phyloP scores from a whole-genome alignment of 2,888 invertebrate genomes.

The Noctua janthe region DNA sequence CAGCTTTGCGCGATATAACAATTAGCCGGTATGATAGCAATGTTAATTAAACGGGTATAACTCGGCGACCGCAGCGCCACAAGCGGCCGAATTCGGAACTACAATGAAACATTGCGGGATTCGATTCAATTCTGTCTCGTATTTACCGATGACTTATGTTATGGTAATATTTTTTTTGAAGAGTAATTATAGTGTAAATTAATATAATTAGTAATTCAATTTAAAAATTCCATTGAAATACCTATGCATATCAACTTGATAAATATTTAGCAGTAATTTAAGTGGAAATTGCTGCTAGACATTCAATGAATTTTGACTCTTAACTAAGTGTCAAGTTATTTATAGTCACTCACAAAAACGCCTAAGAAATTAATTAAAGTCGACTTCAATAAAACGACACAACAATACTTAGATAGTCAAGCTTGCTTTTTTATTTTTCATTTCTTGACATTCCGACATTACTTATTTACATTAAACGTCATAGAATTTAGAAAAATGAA shows the following conservation, averaged over 20 bases:
- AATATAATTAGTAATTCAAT: slow-evolving; percentile 70
- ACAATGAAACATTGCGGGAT: slow-evolving; percentile 50
- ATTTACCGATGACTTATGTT: slow-evolving; percentile 42
- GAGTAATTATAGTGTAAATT: slow-evolving; percentile 46
- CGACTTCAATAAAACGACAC: background rate
- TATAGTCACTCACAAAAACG: background rate
- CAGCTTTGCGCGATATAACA: slow-evolving; percentile 90
- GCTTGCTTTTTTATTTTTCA: background rate
- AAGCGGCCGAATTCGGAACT: slow-evolving; percentile 74
- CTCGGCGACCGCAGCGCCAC: slow-evolving; percentile 77
- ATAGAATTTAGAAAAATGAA: background rate
- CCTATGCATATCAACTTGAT: slow-evolving; percentile 54
- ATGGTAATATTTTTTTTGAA: slow-evolving; percentile 28
- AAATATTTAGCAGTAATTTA: slow-evolving; percentile 50
- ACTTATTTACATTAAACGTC: background rate
- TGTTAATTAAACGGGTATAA: slow-evolving; percentile 90
- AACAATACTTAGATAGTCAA: background rate
- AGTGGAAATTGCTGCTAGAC: background rate
- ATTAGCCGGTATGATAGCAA: slow-evolving; percentile 90
- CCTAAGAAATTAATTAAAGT: background rate
- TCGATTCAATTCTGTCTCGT: slow-evolving; percentile 36
- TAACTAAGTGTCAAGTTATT: background rate
- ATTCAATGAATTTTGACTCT: slow-evolving; percentile 17
- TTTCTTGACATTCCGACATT: background rate
- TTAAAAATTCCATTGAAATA: slow-evolving; percentile 65